Conservation (phyloP, 2,797 vertebrate species). For the Erpetoichthys calabaricus region DNA sequence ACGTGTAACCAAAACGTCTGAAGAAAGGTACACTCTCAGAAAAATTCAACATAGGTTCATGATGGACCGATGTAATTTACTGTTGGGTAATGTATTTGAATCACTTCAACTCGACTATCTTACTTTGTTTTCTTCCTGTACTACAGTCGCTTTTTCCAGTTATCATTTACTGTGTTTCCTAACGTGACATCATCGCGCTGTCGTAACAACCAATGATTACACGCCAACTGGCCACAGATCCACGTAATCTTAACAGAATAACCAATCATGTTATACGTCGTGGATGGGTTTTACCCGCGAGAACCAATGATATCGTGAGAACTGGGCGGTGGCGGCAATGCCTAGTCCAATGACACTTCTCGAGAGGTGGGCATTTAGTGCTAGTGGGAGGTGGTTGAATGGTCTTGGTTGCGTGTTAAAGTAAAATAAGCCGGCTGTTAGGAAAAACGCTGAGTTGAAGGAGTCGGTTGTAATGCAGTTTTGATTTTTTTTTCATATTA, state of each 20-base stretch:
- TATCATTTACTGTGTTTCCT: too few relatives aligned
- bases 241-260: constrained; percentile 14
- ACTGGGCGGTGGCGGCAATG: neutral
- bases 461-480: too few relatives aligned
- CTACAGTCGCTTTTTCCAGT: too few relatives aligned
- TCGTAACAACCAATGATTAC: constrained; percentile 38
- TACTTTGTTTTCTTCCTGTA: too few relatives aligned
- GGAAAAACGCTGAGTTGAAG: constrained; percentile 3
- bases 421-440: constrained; percentile 29
- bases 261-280: constrained; percentile 37
- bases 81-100: too few relatives aligned
- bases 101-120: too few relatives aligned
- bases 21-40: too few relatives aligned
- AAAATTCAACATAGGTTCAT: too few relatives aligned
- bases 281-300: constrained; percentile 17
- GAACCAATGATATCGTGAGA: constrained; percentile 14
- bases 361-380: constrained; percentile 15
- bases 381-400: constrained; percentile 15
- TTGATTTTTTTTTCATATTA: too few relatives aligned
- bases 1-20: too few relatives aligned
- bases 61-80: too few relatives aligned
- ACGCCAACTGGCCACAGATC: constrained; percentile 58
- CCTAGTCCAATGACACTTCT: constrained; percentile 32
- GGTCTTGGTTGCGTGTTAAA: constrained; percentile 14
- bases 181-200: too few relatives aligned